Conservation (phyloP, 2,797 vertebrate genomes). For the Gallinago stenura region DNA sequence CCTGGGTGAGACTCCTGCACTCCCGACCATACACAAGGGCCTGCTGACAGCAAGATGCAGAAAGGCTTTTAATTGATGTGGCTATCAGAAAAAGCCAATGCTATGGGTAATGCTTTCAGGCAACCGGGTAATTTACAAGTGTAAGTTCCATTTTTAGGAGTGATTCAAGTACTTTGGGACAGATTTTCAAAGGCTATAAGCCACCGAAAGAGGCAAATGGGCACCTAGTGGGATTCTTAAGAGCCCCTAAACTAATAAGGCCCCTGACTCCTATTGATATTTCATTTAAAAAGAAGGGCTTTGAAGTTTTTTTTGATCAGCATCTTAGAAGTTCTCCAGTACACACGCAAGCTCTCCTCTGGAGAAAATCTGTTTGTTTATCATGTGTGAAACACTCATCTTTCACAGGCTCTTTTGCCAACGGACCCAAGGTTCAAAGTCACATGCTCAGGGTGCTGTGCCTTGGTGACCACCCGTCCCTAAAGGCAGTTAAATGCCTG, state of each 20-base stretch:
- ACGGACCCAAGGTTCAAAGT: background rate
- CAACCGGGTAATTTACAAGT: background rate
- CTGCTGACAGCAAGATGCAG: background rate
- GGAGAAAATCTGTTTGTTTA: background rate
- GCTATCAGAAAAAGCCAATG: background rate
- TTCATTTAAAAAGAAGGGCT: background rate
- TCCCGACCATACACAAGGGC: background rate
- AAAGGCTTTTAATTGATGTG: background rate
- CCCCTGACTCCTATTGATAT: background rate
- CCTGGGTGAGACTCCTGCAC: background rate
- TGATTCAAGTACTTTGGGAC: background rate
- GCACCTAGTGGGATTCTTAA: background rate
- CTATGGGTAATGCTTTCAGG: background rate
- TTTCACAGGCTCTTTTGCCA: background rate
- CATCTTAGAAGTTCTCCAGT: background rate
- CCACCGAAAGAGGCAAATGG: background rate
- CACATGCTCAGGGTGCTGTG: background rate
- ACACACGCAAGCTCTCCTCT: background rate
- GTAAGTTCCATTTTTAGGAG: background rate
- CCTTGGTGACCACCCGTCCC: background rate
- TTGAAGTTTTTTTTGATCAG: conserved; percentile 8
- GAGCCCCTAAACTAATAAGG: background rate
- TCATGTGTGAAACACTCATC: background rate
- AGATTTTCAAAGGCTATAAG: background rate
- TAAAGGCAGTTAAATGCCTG: background rate